Percentiles rank a stretch among this genome's conserved stretches.
These are phyloP conservation scores for Petromus typicus DNA, from an alignment of 2,113 vertebrate genomes.

Conservation along the genomic window DNA sequence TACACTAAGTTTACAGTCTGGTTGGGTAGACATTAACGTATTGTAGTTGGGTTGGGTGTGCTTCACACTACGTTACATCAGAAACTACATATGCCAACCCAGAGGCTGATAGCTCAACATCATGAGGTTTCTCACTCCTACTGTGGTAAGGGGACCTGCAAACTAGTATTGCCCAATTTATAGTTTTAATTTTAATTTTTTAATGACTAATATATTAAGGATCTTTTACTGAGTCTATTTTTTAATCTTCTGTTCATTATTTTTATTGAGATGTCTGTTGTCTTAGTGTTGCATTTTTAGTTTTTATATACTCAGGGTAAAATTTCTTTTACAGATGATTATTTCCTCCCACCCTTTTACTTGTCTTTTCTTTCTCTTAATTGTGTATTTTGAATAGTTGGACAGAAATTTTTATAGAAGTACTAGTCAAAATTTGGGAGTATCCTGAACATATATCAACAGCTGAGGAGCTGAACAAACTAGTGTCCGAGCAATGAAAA, in stretches of 20 bases:
- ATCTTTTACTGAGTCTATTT: background rate
- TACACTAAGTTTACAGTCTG: background rate
- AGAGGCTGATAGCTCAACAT: background rate
- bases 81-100: background rate
- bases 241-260: background rate
- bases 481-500: background rate
- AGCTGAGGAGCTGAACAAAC: background rate
- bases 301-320: background rate
- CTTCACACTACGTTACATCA: background rate
- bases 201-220: background rate
- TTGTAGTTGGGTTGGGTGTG: background rate
- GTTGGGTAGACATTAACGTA: background rate
- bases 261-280: background rate
- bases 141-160: background rate
- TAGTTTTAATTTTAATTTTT: background rate
- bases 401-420: background rate
- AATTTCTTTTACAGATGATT: constrained; percentile 4
- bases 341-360: background rate
- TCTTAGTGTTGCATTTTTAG: background rate
- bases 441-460: background rate
- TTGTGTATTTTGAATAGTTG: background rate
- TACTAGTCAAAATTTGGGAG: constrained; percentile 2
- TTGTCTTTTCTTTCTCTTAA: constrained; percentile 2
- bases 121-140: background rate
- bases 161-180: background rate